phyloP scores from a whole-genome alignment of 2,113 vertebrate species.

The Sisor rabdophorus region DNA sequence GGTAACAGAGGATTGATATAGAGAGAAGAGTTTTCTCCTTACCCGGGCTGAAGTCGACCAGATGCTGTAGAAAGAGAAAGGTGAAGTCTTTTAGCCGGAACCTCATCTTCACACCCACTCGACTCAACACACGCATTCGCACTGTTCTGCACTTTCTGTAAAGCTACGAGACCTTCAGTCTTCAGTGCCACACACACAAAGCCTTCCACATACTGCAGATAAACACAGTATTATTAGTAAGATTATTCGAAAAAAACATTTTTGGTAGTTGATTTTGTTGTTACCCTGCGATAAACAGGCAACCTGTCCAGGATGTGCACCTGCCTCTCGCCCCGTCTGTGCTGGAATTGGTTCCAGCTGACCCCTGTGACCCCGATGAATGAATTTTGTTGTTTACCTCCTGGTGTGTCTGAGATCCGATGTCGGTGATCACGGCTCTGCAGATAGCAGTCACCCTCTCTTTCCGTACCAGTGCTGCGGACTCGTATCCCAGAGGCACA shows the following conservation, averaged over 20 bases:
- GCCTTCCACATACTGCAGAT: slow-evolving; percentile 77
- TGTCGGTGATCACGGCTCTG: slow-evolving; percentile 66
- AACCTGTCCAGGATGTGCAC: too few relatives aligned
- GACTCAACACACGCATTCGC: slow-evolving; percentile 53
- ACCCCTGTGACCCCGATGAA: too few relatives aligned
- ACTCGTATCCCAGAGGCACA: slow-evolving; percentile 78
- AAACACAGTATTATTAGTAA: neutral
- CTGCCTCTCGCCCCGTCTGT: too few relatives aligned
- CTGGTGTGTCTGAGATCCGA: slow-evolving; percentile 76
- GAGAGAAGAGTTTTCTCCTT: neutral
- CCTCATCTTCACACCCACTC: slow-evolving; percentile 58
- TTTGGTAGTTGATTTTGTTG: neutral
- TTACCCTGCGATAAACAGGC: too few relatives aligned
- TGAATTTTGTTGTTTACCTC: neutral
- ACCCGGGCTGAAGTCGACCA: slow-evolving; percentile 44
- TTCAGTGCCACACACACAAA: slow-evolving; percentile 78
- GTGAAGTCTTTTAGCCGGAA: slow-evolving; percentile 70
- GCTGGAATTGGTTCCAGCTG: too few relatives aligned
- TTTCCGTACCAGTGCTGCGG: slow-evolving; percentile 71
- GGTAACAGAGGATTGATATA: neutral
- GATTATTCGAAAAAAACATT: neutral
- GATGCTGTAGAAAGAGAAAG: slow-evolving; percentile 61
- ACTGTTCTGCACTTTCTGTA: slow-evolving; percentile 58
- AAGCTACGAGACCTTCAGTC: slow-evolving; percentile 67
- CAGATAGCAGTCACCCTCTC: slow-evolving; percentile 73